A percentile compares a stretch with the other conserved stretches of the same genome.
These are phyloP conservation scores for Epinephelus fuscoguttatus DNA, from an alignment of 2,113 vertebrate species.

Conservation along the genomic window DNA sequence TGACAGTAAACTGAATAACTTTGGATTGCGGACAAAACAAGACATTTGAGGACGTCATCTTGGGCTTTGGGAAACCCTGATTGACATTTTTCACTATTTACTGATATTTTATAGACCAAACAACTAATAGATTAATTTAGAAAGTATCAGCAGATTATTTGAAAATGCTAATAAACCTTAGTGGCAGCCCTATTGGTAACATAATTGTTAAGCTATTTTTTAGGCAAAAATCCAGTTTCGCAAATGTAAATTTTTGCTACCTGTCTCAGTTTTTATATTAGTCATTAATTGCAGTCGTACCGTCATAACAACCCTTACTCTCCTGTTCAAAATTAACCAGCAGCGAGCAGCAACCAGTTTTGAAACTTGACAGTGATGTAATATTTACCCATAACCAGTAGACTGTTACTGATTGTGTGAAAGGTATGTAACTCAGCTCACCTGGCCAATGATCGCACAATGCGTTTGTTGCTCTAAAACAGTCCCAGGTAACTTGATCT, in stretches of 20 bases:
- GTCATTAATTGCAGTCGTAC: not conserved
- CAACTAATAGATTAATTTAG: too few species aligned
- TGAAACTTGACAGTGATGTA: constrained; percentile 2
- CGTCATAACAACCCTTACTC: not conserved
- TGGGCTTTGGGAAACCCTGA: too few species aligned
- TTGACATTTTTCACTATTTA: too few species aligned
- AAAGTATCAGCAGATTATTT: too few species aligned
- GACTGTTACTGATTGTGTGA: not conserved
- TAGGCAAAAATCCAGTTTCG: not conserved
- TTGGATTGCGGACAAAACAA: too few species aligned
- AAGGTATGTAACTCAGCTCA: not conserved
- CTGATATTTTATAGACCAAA: too few species aligned
- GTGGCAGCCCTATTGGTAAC: not conserved
- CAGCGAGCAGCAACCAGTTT: not conserved
- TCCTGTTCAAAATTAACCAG: not conserved
- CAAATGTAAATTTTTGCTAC: not conserved
- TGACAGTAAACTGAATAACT: too few species aligned
- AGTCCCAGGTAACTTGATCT: not conserved
- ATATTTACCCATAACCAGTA: not conserved
- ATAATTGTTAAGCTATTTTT: too few species aligned
- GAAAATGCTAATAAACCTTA: too few species aligned
- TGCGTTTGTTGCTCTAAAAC: not conserved
- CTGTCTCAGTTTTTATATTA: not conserved
- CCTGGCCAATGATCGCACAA: not conserved
- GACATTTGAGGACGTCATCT: too few species aligned